Evolutionary conservation across 1,140 invertebrate species (phyloP).

Genomic region (Drosophila mauritiana): DNA sequence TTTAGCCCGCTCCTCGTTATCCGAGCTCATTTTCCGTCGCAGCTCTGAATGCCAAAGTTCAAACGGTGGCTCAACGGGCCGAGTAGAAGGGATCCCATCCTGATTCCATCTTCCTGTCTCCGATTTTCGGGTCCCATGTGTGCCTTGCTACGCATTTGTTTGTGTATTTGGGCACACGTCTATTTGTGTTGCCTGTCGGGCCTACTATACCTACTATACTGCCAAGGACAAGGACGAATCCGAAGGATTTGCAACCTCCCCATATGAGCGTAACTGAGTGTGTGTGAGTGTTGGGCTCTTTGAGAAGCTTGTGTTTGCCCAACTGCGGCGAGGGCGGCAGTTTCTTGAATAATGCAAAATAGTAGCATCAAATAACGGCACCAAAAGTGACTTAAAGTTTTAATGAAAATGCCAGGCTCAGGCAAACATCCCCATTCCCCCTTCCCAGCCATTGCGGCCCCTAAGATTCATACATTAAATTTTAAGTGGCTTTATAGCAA

Average conservation of each 20-base stretch:
- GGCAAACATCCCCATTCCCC: constrained; percentile 31
- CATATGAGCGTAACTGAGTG: constrained; percentile 8
- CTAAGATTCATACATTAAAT: constrained; percentile 65
- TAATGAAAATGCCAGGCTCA: constrained; percentile 69
- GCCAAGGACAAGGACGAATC: constrained; percentile 44
- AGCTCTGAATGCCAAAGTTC: constrained; percentile 51
- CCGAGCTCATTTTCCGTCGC: constrained; percentile 2
- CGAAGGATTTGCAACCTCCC: constrained; percentile 37
- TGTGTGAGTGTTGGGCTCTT: constrained; percentile 3
- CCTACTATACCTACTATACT: constrained; percentile 29
- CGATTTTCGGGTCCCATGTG: constrained; percentile 42
- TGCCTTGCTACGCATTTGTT: constrained; percentile 45
- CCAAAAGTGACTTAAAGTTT: constrained; percentile 80
- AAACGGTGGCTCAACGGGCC: constrained; percentile 56
- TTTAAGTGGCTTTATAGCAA: constrained; percentile 67
- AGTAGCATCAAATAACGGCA: constrained; percentile 70
- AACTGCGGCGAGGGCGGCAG: constrained; percentile 54
- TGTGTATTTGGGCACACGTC: constrained; percentile 55
- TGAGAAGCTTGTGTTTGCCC: constrained; percentile 50
- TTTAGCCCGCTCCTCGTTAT: constrained; percentile 8
- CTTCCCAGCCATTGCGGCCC: constrained; percentile 20
- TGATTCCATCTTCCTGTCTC: constrained; percentile 16
- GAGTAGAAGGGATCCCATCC: constrained; percentile 28
- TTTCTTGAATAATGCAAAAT: constrained; percentile 79
- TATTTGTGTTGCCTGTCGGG: constrained; percentile 67